These are phyloP conservation scores for Thryonomys swinderianus DNA, from an alignment of 2,113 vertebrate species.

Conservation along the genomic window DNA sequence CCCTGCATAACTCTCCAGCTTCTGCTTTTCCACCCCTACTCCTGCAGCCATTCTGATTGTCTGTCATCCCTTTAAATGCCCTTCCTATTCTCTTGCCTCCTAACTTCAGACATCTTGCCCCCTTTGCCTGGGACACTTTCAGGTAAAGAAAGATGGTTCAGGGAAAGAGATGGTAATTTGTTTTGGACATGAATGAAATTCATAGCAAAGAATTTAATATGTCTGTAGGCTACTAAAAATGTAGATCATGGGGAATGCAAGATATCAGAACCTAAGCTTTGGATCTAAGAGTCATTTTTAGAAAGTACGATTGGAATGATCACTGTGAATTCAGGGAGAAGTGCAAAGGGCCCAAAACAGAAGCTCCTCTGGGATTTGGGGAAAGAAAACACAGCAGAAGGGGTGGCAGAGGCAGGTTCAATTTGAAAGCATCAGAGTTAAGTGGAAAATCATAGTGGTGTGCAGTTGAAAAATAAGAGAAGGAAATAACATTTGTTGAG, in stretches of 20 bases:
- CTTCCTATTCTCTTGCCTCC: neutral
- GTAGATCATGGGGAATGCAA: neutral
- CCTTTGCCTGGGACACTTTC: neutral
- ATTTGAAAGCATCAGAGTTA: neutral
- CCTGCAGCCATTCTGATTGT: neutral
- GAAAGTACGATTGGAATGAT: neutral
- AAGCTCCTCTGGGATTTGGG: neutral
- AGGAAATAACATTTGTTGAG: neutral
- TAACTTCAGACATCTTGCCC: neutral
- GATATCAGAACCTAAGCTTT: neutral
- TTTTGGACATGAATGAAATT: neutral
- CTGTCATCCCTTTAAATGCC: neutral
- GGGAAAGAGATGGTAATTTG: neutral
- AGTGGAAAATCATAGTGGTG: neutral
- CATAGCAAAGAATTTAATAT: slow-evolving; percentile 30
- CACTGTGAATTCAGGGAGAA: neutral
- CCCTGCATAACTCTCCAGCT: neutral
- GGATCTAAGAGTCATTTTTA: neutral
- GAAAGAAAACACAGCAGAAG: neutral
- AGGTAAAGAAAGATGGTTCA: neutral
- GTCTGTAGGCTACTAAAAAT: neutral
- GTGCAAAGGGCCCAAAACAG: neutral
- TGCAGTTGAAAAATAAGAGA: neutral
- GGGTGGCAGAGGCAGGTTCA: neutral
- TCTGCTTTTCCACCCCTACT: neutral